Conservation (phyloP, 2,113 vertebrate species). For the Cavia porcellus region DNA sequence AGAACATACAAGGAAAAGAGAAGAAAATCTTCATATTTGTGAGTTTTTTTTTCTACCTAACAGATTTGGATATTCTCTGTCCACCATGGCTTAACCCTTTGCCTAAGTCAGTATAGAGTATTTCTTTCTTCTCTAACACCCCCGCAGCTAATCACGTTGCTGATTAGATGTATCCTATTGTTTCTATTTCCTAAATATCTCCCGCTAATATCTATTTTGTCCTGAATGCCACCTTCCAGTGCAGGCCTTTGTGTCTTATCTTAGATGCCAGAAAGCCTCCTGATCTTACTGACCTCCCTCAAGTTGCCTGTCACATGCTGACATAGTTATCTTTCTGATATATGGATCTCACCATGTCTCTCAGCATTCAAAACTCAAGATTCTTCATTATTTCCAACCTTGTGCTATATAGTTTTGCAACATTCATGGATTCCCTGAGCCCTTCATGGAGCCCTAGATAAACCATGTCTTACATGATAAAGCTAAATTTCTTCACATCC, state of each 20-base stretch:
- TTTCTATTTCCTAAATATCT: not conserved
- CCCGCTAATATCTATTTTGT: not conserved
- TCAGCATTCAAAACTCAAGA: not conserved
- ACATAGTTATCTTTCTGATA: not conserved
- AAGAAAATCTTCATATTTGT: not conserved
- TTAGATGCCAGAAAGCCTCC: not conserved
- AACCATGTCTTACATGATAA: not conserved
- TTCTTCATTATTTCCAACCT: not conserved
- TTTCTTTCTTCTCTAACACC: not conserved
- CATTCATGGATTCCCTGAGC: not conserved
- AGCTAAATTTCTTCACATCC: not conserved
- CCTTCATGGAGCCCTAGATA: not conserved
- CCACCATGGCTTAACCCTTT: not conserved
- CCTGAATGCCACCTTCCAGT: not conserved
- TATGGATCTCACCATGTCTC: not conserved
- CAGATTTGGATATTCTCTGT: not conserved
- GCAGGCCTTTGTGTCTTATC: not conserved
- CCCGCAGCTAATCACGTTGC: not conserved
- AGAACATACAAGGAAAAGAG: not conserved
- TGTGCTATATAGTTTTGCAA: not conserved
- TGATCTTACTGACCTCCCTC: not conserved
- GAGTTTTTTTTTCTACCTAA: slow-evolving; percentile 8
- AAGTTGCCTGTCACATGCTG: not conserved
- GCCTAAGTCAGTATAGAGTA: not conserved
- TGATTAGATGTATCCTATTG: not conserved